Percentiles rank a stretch among this genome's conserved stretches.
phyloP scores from a whole-genome alignment of 2,113 vertebrate species.

The Protomyctophum bolini region DNA sequence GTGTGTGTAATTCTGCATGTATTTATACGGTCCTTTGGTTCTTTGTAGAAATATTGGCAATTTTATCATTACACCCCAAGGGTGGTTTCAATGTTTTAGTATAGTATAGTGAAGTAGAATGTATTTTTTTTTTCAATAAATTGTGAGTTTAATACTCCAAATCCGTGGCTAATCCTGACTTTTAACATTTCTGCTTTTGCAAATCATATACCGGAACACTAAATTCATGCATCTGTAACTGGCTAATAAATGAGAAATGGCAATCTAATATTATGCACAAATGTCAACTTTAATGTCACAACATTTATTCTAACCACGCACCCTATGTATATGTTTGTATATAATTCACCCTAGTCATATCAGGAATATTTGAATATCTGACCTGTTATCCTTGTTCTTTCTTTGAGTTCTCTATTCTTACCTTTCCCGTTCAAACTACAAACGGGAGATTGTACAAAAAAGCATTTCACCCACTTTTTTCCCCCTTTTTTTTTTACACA shows the following conservation, averaged over 20 bases:
- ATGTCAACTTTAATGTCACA: background rate
- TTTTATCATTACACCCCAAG: slow-evolving; percentile 10
- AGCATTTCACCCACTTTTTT: no score
- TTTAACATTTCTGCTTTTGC: slow-evolving; percentile 27
- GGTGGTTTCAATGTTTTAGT: slow-evolving; percentile 22
- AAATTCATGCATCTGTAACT: slow-evolving; percentile 14
- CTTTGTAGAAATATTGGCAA: slow-evolving; percentile 29
- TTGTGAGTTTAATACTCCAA: slow-evolving; percentile 1
- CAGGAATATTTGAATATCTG: no score
- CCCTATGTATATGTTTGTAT: no score
- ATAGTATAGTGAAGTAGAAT: slow-evolving; percentile 6
- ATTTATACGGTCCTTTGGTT: slow-evolving; percentile 35
- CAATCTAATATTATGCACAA: background rate
- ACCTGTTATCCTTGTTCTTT: no score
- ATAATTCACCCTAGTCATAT: no score
- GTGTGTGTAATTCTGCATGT: slow-evolving; percentile 26
- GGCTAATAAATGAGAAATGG: background rate
- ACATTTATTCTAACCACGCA: background rate
- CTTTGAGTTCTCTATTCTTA: no score
- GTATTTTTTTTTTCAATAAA: slow-evolving; percentile 16
- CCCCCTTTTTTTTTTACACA: no score
- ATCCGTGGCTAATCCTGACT: background rate
- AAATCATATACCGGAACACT: background rate
- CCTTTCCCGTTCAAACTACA: no score
- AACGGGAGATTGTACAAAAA: no score